These are phyloP conservation scores for Grus americana DNA, from an alignment of 2,113 vertebrate species.

Conservation along the genomic window DNA sequence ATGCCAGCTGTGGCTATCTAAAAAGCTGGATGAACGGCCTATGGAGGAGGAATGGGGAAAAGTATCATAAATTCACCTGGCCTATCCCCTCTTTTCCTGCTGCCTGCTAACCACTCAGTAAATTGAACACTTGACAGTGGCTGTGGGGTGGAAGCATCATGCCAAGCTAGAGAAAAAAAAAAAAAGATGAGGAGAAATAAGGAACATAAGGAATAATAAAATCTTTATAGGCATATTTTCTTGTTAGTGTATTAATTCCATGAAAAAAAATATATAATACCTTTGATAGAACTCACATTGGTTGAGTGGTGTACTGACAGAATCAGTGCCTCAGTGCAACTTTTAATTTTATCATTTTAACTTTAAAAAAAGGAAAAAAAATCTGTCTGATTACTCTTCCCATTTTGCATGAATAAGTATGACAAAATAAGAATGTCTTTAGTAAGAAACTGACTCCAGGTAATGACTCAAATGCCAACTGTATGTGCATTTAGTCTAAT, in stretches of 20 bases:
- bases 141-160: neutral
- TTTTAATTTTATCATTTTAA: neutral
- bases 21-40: neutral
- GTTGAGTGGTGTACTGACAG: neutral
- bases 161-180: neutral
- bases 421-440: neutral
- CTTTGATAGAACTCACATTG: neutral
- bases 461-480: neutral
- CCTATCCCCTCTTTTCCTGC: neutral
- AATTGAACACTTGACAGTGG: neutral
- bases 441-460: neutral
- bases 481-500: neutral
- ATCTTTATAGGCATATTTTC: neutral
- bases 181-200: neutral
- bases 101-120: neutral
- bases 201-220: neutral
- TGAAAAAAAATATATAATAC: neutral
- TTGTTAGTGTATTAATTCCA: neutral
- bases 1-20: neutral
- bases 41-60: neutral
- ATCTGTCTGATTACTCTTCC: neutral
- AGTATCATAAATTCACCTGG: neutral
- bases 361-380: neutral
- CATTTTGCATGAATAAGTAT: neutral
- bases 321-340: neutral